phyloP scores from a whole-genome alignment of 2,797 vertebrate genomes.

The Girardinus metallicus region DNA sequence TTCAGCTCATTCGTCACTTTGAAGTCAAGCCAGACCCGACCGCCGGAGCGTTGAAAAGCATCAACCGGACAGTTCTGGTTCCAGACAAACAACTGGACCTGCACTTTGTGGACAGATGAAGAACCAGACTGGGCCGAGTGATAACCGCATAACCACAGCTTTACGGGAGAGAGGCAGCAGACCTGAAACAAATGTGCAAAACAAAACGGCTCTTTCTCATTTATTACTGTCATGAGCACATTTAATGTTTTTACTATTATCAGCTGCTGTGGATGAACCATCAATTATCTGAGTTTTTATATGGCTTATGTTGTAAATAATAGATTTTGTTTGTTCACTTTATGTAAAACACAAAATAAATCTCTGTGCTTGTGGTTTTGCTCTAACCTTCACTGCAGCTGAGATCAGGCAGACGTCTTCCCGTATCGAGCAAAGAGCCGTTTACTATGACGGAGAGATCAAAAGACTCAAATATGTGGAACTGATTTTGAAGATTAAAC shows the following conservation, averaged over 20 bases:
- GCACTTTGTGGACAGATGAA: constrained; percentile 73
- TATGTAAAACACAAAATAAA: not conserved
- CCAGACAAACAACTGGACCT: constrained; percentile 74
- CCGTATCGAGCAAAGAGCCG: not conserved
- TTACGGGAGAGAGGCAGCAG: not conserved
- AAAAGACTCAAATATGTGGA: not conserved
- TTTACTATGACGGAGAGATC: not conserved
- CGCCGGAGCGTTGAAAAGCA: constrained; percentile 69
- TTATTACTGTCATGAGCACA: not conserved
- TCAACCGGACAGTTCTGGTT: constrained; percentile 72
- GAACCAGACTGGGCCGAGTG: not conserved
- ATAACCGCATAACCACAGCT: not conserved
- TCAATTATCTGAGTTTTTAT: not conserved
- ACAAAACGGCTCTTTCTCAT: not conserved
- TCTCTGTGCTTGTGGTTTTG: not conserved
- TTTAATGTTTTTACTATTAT: not conserved
- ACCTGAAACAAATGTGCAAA: not conserved
- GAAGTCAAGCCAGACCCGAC: constrained; percentile 73
- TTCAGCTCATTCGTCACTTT: constrained; percentile 76
- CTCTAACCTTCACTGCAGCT: not conserved
- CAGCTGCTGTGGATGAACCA: not conserved
- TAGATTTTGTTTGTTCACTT: not conserved
- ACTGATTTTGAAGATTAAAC: not conserved
- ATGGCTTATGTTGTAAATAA: not conserved
- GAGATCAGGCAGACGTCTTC: not conserved